Conservation (phyloP, 2,113 vertebrate genomes). For the Eidolon helvum region DNA sequence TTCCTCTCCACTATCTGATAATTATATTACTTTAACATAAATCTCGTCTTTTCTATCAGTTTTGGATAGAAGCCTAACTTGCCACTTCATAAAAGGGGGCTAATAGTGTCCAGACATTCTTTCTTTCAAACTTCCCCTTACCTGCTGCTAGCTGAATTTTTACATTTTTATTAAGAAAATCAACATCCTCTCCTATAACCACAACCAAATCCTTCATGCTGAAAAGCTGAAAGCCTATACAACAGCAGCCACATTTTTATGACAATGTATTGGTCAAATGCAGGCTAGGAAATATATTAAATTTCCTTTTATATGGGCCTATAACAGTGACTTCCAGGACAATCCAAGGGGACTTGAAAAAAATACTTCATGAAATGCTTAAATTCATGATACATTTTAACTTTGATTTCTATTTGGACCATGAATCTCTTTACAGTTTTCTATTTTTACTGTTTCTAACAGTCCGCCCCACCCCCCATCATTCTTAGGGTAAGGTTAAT, state of each 20-base stretch:
- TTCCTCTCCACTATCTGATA: neutral
- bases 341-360: neutral
- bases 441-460: neutral
- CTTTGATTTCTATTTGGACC: neutral
- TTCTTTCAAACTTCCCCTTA: neutral
- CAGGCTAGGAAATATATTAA: neutral
- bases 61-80: conserved; percentile 19
- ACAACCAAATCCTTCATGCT: neutral
- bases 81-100: neutral
- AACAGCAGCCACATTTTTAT: neutral
- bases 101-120: neutral
- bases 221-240: neutral
- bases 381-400: conserved; percentile 1
- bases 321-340: neutral
- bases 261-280: neutral
- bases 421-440: conserved; percentile 1
- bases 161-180: conserved; percentile 45
- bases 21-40: conserved; percentile 22
- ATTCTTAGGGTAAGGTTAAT: neutral
- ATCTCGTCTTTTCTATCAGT: neutral
- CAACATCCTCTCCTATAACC: neutral
- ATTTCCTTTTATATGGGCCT: neutral
- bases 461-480: neutral
- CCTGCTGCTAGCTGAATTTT: neutral
- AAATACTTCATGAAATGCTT: neutral